These are phyloP conservation scores for Drosophila nasuta DNA, from an alignment of 1,140 invertebrate genomes.

Conservation along the genomic window DNA sequence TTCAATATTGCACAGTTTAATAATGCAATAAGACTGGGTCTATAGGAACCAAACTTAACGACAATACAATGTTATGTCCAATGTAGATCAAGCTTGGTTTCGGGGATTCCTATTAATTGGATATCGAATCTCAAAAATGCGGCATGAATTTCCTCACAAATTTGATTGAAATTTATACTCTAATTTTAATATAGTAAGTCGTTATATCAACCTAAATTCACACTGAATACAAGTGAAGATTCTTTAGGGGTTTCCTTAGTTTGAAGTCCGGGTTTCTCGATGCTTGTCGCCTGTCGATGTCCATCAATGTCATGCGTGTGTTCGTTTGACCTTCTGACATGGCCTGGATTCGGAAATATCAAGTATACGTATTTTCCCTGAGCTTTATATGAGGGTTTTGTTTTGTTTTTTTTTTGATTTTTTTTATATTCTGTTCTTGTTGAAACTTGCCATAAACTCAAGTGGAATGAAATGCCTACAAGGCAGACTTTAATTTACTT, in stretches of 20 bases:
- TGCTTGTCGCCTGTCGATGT: conserved; percentile 25
- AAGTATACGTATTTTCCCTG: background rate
- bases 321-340: conserved; percentile 29
- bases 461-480: conserved; percentile 25
- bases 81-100: no score
- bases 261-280: background rate
- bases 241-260: background rate
- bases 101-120: no score
- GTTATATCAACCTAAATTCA: background rate
- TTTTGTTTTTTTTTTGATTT: background rate
- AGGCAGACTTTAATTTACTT: conserved; percentile 66
- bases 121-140: no score
- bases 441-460: conserved; percentile 13
- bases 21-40: no score
- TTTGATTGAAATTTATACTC: no score
- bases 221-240: background rate
- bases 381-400: background rate
- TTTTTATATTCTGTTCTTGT: conserved; percentile 7
- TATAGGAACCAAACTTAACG: no score
- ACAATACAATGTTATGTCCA: no score
- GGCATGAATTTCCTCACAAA: no score
- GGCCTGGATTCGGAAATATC: background rate
- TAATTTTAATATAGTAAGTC: no score
- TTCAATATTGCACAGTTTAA: no score
- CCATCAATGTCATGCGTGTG: conserved; percentile 58